phyloP scores from a whole-genome alignment of 2,888 invertebrate species.

The Ommatoiulus sabulosus region DNA sequence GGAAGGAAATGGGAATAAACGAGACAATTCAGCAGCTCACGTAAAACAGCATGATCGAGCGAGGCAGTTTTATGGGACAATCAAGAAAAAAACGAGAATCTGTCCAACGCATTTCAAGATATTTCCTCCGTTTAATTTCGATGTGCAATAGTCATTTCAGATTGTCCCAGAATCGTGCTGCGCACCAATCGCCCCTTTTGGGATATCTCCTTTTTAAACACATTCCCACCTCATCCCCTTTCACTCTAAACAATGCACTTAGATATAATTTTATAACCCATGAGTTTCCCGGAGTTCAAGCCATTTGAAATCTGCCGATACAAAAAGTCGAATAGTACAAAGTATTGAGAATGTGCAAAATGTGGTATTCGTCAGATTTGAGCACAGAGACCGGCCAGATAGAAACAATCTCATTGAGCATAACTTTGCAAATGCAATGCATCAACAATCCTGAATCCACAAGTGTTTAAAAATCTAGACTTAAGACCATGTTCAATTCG shows the following conservation, averaged over 20 bases:
- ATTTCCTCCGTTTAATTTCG: no score
- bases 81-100: not conserved
- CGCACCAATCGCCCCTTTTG: not conserved
- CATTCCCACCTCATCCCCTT: not conserved
- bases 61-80: not conserved
- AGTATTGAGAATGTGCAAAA: no score
- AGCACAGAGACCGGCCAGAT: no score
- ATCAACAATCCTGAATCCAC: no score
- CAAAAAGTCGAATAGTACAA: no score
- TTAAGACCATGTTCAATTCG: no score
- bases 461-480: no score
- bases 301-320: not conserved
- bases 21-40: constrained; percentile 30
- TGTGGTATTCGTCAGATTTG: no score
- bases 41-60: constrained; percentile 22
- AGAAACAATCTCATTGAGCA: no score
- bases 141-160: no score
- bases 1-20: constrained; percentile 50
- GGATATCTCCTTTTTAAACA: not conserved
- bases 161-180: not conserved
- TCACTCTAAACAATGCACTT: not conserved
- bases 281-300: no score
- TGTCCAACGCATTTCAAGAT: not conserved
- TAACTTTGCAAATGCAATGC: no score
- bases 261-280: not conserved